Conservation (phyloP, 2,888 invertebrate genomes). For the Hoplodrina blanda region DNA sequence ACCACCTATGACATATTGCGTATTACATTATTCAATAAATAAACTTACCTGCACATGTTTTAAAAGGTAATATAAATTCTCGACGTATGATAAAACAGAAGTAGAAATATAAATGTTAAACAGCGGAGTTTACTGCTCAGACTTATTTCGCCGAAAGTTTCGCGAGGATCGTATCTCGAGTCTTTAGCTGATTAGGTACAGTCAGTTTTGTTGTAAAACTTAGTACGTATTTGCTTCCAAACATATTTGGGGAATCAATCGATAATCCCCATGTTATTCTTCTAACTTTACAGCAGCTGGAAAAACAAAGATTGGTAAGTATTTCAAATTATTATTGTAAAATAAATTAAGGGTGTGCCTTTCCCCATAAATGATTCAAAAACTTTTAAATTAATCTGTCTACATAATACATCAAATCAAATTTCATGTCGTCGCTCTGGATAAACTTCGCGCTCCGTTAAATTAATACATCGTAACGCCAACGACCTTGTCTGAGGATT, state of each 20-base stretch:
- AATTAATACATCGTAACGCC: constrained; percentile 79
- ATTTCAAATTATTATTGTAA: constrained; percentile 21
- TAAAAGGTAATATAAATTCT: constrained; percentile 24
- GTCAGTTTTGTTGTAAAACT: constrained; percentile 70
- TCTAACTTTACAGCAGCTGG: constrained; percentile 20
- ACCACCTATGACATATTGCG: neutral
- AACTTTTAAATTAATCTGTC: constrained; percentile 67
- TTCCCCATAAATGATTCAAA: constrained; percentile 50
- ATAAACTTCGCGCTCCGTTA: constrained; percentile 75
- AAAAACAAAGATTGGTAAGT: constrained; percentile 33
- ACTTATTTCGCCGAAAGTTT: constrained; percentile 69
- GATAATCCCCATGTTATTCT: constrained; percentile 39
- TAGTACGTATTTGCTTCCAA: constrained; percentile 61
- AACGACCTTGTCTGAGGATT: constrained; percentile 80
- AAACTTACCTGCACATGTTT: constrained; percentile 4
- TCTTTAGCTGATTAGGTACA: constrained; percentile 74
- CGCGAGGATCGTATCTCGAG: constrained; percentile 61
- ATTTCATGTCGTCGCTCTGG: constrained; percentile 70
- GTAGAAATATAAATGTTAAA: constrained; percentile 62
- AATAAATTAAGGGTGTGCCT: constrained; percentile 22
- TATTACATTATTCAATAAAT: constrained; percentile 2
- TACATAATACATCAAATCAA: constrained; percentile 71
- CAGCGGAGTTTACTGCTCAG: constrained; percentile 58
- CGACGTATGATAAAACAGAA: constrained; percentile 47
- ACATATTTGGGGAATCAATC: constrained; percentile 63